Evolutionary conservation across 2,888 invertebrate genomes (phyloP), one percentile per base, ranked within the genome.

Genomic region (Glaucopsyche alexis): DNA sequence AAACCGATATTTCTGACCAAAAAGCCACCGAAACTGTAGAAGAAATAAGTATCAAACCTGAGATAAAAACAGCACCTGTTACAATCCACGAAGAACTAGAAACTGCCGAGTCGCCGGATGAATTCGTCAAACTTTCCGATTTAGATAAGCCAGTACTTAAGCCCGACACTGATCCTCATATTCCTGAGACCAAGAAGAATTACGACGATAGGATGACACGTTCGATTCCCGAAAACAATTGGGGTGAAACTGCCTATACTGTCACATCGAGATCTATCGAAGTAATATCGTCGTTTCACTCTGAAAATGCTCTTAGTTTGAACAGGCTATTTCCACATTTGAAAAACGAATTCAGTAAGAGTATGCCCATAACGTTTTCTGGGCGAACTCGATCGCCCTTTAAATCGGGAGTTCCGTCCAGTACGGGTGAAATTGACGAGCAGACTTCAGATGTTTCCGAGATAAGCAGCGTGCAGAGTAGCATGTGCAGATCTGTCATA

Each of bases 81-180:
- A 81, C n/a, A n/a, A n/a, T 82, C 40, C 77, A 79, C 65, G 83
- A 85, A 77, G 85, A 87, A 75, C 40, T 81, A 3, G 70, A 74
- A n/a, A 71, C 73, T 9, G 81, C 81, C 45, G 76, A 80, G 29
- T 64, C 79, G 4, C 74, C 79, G 14, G 88, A 89, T 77, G 88
- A 91, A 73, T 96, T 96, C 82, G 97, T 97, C 0, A 95, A 95
- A 81, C 89, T 97, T 8, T 97, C 97, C 1, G 97, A 97, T 83
- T 93, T 97, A 84, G 96, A 97, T 83, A 96, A 95, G 80, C 83
- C 83, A 13, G 94, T 94, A 7, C 87, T 88, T 52, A 94, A 94
- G 79, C 77, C 82, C 2, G 84, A 85, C 19, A 77, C 79, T 4
- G 76, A 81, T 9, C 71, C 79, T 4, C 76, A 77, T 6, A 78